Conservation (phyloP, 1,140 invertebrate species). For the Penaeus chinensis region DNA sequence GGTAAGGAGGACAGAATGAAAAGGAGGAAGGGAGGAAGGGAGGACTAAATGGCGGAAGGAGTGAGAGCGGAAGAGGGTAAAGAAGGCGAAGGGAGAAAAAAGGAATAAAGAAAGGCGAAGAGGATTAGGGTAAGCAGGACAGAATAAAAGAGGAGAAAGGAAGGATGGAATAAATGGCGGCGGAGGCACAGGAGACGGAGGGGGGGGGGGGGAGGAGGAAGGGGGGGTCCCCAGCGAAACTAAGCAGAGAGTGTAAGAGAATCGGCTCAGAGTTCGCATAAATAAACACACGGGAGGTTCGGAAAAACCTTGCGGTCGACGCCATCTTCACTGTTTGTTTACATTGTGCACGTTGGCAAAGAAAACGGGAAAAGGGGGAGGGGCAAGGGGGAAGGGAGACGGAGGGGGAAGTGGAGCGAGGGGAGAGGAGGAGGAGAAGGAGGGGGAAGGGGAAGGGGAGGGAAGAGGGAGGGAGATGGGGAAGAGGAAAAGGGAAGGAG, state of each 20-base stretch:
- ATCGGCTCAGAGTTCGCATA: slow-evolving; percentile 54
- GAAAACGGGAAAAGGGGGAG: slow-evolving; percentile 50
- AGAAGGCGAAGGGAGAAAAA: slow-evolving; percentile 12
- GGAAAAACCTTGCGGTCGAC: slow-evolving; percentile 53
- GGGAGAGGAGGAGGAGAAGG: background rate
- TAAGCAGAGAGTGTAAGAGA: slow-evolving; percentile 39
- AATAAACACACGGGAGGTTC: slow-evolving; percentile 47
- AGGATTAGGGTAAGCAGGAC: background rate
- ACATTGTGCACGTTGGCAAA: slow-evolving; percentile 52
- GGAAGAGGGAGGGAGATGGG: background rate
- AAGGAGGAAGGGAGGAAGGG: background rate
- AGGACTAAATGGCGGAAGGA: background rate
- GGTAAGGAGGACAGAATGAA: background rate
- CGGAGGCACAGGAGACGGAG: too few relatives aligned
- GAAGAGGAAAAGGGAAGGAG: slow-evolving; percentile 23
- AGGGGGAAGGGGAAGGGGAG: background rate
- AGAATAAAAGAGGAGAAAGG: too few relatives aligned
- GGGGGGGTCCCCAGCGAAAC: background rate
- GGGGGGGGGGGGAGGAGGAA: background rate
- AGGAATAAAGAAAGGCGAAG: background rate
- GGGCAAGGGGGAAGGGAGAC: slow-evolving; percentile 9
- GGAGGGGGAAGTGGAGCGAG: background rate
- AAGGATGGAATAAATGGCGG: too few relatives aligned
- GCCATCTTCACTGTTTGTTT: slow-evolving; percentile 56
- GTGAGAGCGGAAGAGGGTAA: background rate